Percentiles rank a stretch among this genome's conserved stretches.
Evolutionary conservation across 1,140 invertebrate species (phyloP).

Genomic region (Littorina saxatilis): DNA sequence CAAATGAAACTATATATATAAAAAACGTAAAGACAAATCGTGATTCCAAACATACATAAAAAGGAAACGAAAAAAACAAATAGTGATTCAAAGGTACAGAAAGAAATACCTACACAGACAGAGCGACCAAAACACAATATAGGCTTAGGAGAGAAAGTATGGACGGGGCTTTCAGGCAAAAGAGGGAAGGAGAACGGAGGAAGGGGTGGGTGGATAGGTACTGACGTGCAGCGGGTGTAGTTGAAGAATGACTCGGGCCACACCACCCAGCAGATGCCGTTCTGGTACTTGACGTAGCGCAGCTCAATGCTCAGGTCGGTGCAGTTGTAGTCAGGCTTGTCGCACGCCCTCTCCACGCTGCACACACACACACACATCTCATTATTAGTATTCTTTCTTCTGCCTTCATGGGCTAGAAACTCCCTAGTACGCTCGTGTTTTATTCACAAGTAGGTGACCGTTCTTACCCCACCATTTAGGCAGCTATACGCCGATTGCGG

Average conservation of each 20-base stretch:
- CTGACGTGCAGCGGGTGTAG: slow-evolving; percentile 21
- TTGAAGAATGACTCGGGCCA: neutral
- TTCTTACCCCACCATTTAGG: too few relatives aligned
- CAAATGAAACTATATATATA: too few relatives aligned
- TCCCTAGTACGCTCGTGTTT: too few relatives aligned
- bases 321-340: slow-evolving; percentile 11
- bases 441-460: too few relatives aligned
- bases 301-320: slow-evolving; percentile 10
- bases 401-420: too few relatives aligned
- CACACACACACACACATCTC: neutral
- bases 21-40: too few relatives aligned
- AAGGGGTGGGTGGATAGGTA: neutral
- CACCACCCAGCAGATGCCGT: slow-evolving; percentile 14
- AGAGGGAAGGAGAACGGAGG: neutral
- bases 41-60: too few relatives aligned
- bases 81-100: too few relatives aligned
- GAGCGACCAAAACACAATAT: neutral
- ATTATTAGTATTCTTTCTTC: too few relatives aligned
- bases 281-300: slow-evolving; percentile 16
- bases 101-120: neutral
- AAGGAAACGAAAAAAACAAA: too few relatives aligned
- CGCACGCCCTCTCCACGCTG: slow-evolving; percentile 14
- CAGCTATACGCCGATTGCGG: too few relatives aligned
- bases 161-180: neutral
- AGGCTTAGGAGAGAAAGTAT: neutral